Conservation (phyloP, 2,888 invertebrate species). For the Calliopum simillimum region DNA sequence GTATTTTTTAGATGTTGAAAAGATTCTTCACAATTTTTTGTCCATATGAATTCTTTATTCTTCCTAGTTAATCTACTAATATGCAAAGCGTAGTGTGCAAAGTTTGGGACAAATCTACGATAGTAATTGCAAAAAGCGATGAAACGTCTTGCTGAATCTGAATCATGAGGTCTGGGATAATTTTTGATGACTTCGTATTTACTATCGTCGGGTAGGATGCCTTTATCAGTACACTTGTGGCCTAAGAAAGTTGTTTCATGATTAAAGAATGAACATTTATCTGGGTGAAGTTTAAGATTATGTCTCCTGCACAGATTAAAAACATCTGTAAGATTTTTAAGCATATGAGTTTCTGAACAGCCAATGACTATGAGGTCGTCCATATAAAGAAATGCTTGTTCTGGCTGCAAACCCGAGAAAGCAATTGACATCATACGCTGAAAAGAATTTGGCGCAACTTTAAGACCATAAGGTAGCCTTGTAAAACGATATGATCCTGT, state of each 20-base stretch:
- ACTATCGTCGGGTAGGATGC: not conserved
- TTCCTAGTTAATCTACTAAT: slow-evolving; percentile 42
- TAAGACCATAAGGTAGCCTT: slow-evolving; percentile 37
- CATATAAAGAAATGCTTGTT: slow-evolving; percentile 36
- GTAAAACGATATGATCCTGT: too few relatives aligned
- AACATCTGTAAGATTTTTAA: slow-evolving; percentile 30
- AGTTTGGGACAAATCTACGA: slow-evolving; percentile 37
- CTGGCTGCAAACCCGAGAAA: slow-evolving; percentile 12
- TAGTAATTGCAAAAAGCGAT: slow-evolving; percentile 34
- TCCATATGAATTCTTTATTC: slow-evolving; percentile 39
- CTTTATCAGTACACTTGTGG: not conserved
- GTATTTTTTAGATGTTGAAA: slow-evolving; percentile 37
- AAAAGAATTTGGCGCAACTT: slow-evolving; percentile 37
- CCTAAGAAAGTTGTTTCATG: not conserved
- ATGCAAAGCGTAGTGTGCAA: slow-evolving; percentile 42
- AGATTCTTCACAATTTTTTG: slow-evolving; percentile 9
- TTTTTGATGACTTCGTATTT: not conserved
- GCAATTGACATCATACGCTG: slow-evolving; percentile 39
- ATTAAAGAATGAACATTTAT: slow-evolving; percentile 12
- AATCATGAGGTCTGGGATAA: not conserved
- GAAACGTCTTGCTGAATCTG: slow-evolving; percentile 39
- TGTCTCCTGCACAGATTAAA: slow-evolving; percentile 32
- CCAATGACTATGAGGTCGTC: slow-evolving; percentile 20
- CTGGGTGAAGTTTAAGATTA: slow-evolving; percentile 38
- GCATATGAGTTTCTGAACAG: slow-evolving; percentile 35